A percentile compares a stretch with the other conserved stretches of the same genome.
Evolutionary conservation across 2,888 invertebrate species (phyloP).

Genomic region (Aporophyla lueneburgensis): DNA sequence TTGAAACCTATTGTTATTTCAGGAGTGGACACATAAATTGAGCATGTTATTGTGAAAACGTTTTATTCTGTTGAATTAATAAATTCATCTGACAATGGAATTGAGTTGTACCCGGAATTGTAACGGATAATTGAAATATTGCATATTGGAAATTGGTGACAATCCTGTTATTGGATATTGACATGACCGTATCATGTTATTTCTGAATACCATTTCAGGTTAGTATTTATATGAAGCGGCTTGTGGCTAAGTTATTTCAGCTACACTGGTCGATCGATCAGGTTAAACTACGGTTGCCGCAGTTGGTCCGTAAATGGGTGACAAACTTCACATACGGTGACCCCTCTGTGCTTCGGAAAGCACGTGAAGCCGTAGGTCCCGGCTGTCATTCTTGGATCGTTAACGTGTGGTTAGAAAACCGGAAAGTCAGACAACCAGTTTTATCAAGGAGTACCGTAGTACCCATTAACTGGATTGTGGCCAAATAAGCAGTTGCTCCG

Average conservation of each 20-base stretch:
- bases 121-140: constrained; percentile 51
- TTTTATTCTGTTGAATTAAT: constrained; percentile 65
- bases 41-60: constrained; percentile 67
- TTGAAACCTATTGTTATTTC: constrained; percentile 76
- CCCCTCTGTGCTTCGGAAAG: no score
- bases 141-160: constrained; percentile 31
- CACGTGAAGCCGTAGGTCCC: not conserved
- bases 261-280: no score
- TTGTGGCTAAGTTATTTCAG: not conserved
- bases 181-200: constrained; percentile 30
- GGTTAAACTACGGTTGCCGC: not conserved
- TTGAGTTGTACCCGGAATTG: constrained; percentile 44
- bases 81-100: constrained; percentile 70
- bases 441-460: not conserved
- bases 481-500: no score
- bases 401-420: no score
- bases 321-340: no score
- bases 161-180: constrained; percentile 7
- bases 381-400: not conserved
- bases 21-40: constrained; percentile 74
- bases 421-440: not conserved
- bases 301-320: no score
- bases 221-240: not conserved
- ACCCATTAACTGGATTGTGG: no score
- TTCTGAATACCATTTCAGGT: constrained; percentile 16